Evolutionary conservation across 2,797 vertebrate genomes (phyloP), one percentile per base, ranked within the genome.

Genomic region (Anomalospiza imberbis): DNA sequence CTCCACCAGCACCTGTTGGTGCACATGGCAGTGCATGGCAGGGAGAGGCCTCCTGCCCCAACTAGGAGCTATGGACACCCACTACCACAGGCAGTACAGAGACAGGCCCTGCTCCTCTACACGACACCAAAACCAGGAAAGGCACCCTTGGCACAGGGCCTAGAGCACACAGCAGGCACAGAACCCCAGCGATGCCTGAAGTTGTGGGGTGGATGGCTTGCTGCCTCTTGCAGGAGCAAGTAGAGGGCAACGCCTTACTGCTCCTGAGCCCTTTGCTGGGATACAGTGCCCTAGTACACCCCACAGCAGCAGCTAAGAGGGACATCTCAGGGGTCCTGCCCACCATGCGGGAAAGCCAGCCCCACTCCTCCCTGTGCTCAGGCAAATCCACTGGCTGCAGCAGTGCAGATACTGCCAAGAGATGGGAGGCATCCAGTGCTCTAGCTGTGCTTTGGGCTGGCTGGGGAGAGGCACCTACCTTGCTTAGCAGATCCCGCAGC

Each of bases 401-500:
- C 29, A 22, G 12, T 44, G 65, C 54, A 16, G 38, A 36, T 1
- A 1, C 40, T 85, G 28, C 34, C 34, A 38, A 42, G n/a, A 29
- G 11, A 53, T 3, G 10, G 38, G n/a, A 45, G 9, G 40, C 48
- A n/a, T 12, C 28, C 24, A 31, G 55, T 19, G 42, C 51, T 72
- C 47, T 18, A 87, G 74, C 36, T 42, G 28, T 16, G 15, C 47
- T 17, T 29, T 5, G 3, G 40, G 58, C n/a, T 45, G 25, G 48
- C 28, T 38, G 31, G 4, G 17, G 19, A 12, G 47, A 32, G 44
- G 61, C 31, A 68, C 96, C 54, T 77, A 99, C 99, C 98, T 97
- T 98, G 54, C 93, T 95, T 84, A 99, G 97, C 85, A 99, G 98
- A 62, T 97, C 94, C 71, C 34, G 97, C 90, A 99, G 98, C 89